Conservation (phyloP, 2,113 vertebrate genomes). For the Chunga burmeisteri region DNA sequence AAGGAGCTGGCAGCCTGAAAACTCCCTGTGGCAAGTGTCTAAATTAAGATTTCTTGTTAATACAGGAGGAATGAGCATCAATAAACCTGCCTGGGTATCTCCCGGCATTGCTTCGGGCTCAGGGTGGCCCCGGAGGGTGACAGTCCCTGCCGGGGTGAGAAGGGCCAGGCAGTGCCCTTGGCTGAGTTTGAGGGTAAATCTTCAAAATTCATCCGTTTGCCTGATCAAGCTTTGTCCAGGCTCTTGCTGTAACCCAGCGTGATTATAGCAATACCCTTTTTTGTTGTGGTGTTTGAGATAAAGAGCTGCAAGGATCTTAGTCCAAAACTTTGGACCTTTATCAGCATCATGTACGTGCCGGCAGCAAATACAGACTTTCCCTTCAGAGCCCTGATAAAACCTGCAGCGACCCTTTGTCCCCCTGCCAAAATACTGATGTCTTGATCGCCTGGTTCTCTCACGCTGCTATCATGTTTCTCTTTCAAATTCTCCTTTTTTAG, state of each 20-base stretch:
- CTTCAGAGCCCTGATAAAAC: not conserved
- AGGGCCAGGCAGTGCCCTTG: not conserved
- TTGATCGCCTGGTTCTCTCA: fast-evolving
- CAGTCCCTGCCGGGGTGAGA: fast-evolving
- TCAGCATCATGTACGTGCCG: fast-evolving
- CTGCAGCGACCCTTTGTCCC: not conserved
- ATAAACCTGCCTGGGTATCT: not conserved
- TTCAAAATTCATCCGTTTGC: not conserved
- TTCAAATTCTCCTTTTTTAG: not conserved
- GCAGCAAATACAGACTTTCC: not conserved
- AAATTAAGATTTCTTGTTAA: not conserved
- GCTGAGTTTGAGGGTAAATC: not conserved
- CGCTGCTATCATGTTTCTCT: fast-evolving
- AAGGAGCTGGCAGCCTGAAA: not conserved
- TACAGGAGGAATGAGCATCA: not conserved
- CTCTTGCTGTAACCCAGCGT: not conserved
- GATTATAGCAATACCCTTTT: not conserved
- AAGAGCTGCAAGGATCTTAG: not conserved
- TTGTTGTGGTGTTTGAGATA: not conserved
- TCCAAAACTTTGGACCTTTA: not conserved
- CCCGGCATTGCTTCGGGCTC: fast-evolving
- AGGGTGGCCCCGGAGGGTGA: not conserved
- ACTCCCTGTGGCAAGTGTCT: not conserved
- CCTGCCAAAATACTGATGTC: fast-evolving
- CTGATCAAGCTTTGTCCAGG: not conserved